These are phyloP conservation scores for Phycodurus eques DNA, from an alignment of 2,113 vertebrate species.

Conservation along the genomic window DNA sequence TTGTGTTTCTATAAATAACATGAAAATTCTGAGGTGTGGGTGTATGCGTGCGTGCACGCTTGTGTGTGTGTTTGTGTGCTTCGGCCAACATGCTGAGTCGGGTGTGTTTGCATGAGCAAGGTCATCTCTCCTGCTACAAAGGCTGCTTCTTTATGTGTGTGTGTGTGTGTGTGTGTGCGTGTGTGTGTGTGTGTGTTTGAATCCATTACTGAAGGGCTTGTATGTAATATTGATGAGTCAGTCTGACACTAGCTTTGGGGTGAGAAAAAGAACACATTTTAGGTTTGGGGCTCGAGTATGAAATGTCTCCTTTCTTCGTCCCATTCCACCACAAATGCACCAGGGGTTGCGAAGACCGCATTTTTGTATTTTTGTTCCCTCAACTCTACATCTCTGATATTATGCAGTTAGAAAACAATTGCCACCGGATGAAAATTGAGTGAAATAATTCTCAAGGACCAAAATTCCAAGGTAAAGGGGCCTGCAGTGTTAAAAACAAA, in stretches of 20 bases:
- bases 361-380: too few relatives aligned
- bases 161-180: constrained; percentile 10
- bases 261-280: constrained; percentile 25
- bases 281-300: constrained; percentile 13
- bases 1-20: constrained; percentile 19
- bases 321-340: too few relatives aligned
- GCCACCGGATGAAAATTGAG: too few relatives aligned
- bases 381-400: not conserved
- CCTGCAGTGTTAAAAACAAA: too few relatives aligned
- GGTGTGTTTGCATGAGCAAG: constrained; percentile 1
- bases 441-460: too few relatives aligned
- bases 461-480: too few relatives aligned
- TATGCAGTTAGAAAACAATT: too few relatives aligned
- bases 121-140: constrained; percentile 27
- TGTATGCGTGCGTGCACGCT: not conserved
- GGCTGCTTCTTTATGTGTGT: constrained; percentile 12
- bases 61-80: constrained; percentile 25
- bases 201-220: constrained; percentile 21
- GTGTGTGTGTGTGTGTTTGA: constrained; percentile 2
- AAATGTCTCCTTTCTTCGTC: not conserved
- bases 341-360: too few relatives aligned
- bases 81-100: constrained; percentile 30
- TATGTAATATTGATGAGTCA: constrained; percentile 58
- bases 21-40: constrained; percentile 26
- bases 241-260: constrained; percentile 48